These are phyloP conservation scores for Tauraco hartlaubi DNA, from an alignment of 2,797 vertebrate genomes.

Conservation along the genomic window DNA sequence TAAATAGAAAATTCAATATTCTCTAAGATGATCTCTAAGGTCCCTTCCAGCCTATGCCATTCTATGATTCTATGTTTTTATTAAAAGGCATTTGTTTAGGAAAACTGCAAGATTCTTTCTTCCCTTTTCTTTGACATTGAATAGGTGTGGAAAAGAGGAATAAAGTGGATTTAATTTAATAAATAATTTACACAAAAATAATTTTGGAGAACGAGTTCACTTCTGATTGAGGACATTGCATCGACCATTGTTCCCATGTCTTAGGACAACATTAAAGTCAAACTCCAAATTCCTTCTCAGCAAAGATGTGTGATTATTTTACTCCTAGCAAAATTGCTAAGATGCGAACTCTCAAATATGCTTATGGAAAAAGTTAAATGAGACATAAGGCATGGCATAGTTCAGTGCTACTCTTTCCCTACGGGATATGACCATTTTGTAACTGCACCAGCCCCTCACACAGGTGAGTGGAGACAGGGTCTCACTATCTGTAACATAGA, in stretches of 20 bases:
- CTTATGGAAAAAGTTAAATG: not conserved
- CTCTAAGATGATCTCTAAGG: no score
- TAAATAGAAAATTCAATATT: no score
- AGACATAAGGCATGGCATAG: not conserved
- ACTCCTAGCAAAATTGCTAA: not conserved
- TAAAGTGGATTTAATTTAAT: not conserved
- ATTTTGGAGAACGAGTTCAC: not conserved
- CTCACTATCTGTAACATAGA: not conserved
- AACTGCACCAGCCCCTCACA: not conserved
- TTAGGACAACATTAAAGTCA: not conserved
- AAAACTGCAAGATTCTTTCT: not conserved
- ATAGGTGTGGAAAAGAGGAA: not conserved
- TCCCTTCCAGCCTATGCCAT: no score
- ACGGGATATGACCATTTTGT: accelerated
- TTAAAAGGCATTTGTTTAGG: not conserved
- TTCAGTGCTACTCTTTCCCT: not conserved
- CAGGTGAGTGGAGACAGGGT: not conserved
- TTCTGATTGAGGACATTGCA: not conserved
- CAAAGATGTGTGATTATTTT: not conserved
- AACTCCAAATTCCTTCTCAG: not conserved
- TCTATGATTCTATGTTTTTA: not conserved
- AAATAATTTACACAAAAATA: not conserved
- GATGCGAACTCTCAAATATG: not conserved
- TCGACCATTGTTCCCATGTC: not conserved
- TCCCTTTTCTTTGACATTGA: not conserved